These are phyloP conservation scores for Camponotus fellah DNA, from an alignment of 2,888 invertebrate genomes.

Conservation along the genomic window DNA sequence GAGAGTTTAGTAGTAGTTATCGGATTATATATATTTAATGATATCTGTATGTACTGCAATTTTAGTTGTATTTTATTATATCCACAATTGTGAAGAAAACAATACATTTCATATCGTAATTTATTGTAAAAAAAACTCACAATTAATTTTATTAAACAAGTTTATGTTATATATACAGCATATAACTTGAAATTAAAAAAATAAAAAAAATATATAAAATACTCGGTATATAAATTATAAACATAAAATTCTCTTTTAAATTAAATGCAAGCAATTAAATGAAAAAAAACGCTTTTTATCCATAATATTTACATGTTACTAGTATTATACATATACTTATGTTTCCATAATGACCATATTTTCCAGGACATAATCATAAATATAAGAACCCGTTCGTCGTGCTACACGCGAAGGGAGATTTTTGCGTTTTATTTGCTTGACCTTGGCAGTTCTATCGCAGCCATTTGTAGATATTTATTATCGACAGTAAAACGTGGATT, in stretches of 20 bases:
- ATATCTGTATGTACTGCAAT: constrained; percentile 4
- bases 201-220: constrained; percentile 2
- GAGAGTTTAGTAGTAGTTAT: constrained; percentile 1
- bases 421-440: constrained; percentile 55
- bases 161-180: not conserved
- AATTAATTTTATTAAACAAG: constrained; percentile 27
- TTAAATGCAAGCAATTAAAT: constrained; percentile 24
- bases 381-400: constrained; percentile 33
- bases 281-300: not conserved
- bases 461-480: constrained; percentile 46
- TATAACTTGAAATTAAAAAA: too few relatives aligned
- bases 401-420: constrained; percentile 49
- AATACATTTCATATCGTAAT: not conserved
- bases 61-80: constrained; percentile 1
- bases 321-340: not conserved
- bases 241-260: not conserved
- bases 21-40: constrained; percentile 13
- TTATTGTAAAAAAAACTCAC: not conserved
- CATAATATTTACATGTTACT: not conserved
- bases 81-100: constrained; percentile 9
- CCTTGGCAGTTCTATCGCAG: constrained; percentile 51
- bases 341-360: constrained; percentile 14
- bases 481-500: constrained; percentile 14
- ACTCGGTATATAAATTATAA: not conserved
- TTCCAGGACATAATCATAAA: constrained; percentile 43